A percentile compares a stretch with the other conserved stretches of the same genome.
phyloP scores from a whole-genome alignment of 2,113 vertebrate species.

The Gavia stellata region DNA sequence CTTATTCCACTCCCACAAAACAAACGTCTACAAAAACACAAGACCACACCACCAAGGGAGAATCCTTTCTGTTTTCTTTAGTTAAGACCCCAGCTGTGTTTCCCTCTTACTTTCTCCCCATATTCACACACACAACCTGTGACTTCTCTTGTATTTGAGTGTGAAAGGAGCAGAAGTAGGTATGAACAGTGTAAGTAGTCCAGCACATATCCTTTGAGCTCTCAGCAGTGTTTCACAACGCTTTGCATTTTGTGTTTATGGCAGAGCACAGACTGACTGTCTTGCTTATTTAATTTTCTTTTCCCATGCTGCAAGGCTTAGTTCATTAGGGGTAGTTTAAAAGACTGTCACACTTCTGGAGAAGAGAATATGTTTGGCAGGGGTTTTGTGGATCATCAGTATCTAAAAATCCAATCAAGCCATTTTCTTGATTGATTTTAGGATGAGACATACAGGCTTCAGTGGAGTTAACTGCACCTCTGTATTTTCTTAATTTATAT shows the following conservation, averaged over 20 bases:
- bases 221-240: background rate
- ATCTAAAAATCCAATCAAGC: slow-evolving; percentile 19
- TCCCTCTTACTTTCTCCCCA: background rate
- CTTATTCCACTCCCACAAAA: background rate
- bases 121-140: background rate
- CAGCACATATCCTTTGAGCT: background rate
- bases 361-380: background rate
- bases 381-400: background rate
- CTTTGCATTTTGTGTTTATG: background rate
- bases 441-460: background rate
- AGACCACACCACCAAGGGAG: background rate
- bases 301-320: background rate
- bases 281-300: background rate
- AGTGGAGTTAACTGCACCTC: background rate
- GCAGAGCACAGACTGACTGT: background rate
- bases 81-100: background rate
- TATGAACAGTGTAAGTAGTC: background rate
- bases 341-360: background rate
- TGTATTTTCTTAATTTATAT: background rate
- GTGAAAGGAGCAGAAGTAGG: background rate
- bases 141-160: background rate
- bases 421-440: background rate
- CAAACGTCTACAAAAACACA: background rate
- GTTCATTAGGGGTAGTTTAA: background rate
- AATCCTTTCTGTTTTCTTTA: background rate